phyloP scores from a whole-genome alignment of 2,888 invertebrate species.

The Subacronicta megacephala region DNA sequence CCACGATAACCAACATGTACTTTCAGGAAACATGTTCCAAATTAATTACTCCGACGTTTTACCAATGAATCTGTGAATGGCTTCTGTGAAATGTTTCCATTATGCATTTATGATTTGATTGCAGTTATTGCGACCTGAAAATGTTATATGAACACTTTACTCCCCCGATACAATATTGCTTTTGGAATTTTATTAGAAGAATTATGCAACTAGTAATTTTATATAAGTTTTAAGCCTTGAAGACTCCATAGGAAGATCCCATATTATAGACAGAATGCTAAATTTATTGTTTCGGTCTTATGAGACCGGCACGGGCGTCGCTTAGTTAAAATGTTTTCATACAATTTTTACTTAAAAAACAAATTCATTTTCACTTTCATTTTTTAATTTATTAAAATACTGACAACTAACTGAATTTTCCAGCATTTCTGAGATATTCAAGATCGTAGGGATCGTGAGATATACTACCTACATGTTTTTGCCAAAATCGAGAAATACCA shows the following conservation, averaged over 20 bases:
- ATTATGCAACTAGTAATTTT: too few species aligned
- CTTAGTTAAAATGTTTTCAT: too few species aligned
- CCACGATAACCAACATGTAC: conserved; percentile 11
- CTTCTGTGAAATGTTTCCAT: conserved; percentile 8
- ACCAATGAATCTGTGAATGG: conserved; percentile 22
- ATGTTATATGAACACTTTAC: background rate
- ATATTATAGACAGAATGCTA: too few species aligned
- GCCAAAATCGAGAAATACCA: conserved; percentile 14
- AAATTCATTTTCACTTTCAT: too few species aligned
- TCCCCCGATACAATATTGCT: too few species aligned
- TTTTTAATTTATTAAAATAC: too few species aligned
- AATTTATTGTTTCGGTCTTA: too few species aligned
- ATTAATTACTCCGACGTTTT: conserved; percentile 23
- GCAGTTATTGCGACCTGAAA: conserved; percentile 1
- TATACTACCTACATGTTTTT: conserved; percentile 4
- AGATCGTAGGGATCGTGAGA: background rate
- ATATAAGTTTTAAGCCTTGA: too few species aligned
- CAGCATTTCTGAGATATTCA: background rate
- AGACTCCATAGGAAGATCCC: too few species aligned
- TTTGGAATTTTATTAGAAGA: too few species aligned
- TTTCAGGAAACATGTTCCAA: conserved; percentile 18
- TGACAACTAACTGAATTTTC: conserved; percentile 1
- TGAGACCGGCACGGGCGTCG: too few species aligned
- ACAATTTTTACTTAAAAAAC: too few species aligned
- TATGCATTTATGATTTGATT: conserved; percentile 10